Percentiles rank a stretch among this genome's conserved stretches.
Conservation (phyloP, 35 echinoderm and acorn worm genomes). For the Ophiothrix spiculata region DNA sequence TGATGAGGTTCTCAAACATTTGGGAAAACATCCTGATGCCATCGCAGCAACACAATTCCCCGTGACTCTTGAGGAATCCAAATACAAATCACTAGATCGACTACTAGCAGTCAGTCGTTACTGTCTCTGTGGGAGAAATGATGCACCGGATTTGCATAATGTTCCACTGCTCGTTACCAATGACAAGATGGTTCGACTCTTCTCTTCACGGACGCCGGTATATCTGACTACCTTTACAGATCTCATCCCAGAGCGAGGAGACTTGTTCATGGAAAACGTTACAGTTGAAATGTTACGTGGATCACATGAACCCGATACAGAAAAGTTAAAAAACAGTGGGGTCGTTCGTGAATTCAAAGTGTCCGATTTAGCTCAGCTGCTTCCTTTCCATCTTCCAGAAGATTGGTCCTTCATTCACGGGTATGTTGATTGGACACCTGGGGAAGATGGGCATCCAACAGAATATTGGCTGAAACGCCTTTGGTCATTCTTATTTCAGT, state of each 20-base stretch:
- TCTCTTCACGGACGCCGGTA: background rate
- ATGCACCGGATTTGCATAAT: too few relatives aligned
- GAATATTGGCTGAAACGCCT: background rate
- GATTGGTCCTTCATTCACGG: background rate
- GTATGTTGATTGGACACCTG: slow-evolving; percentile 9
- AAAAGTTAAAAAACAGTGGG: background rate
- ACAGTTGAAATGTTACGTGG: background rate
- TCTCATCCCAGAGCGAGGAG: background rate
- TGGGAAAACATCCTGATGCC: too few relatives aligned
- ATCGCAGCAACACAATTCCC: too few relatives aligned
- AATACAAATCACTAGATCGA: too few relatives aligned
- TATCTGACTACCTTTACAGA: background rate
- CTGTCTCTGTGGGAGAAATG: too few relatives aligned
- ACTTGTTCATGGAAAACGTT: background rate
- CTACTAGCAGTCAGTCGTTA: too few relatives aligned
- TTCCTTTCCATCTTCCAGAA: background rate
- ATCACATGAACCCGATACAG: background rate
- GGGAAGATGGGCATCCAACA: background rate
- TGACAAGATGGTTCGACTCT: too few relatives aligned
- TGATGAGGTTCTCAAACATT: too few relatives aligned
- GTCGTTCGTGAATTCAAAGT: background rate
- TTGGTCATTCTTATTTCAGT: slow-evolving; percentile 2
- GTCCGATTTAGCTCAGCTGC: background rate
- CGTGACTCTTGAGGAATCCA: too few relatives aligned
- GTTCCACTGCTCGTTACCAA: too few relatives aligned